Conservation (phyloP, 2,888 invertebrate species). For the Lutraria lutraria region DNA sequence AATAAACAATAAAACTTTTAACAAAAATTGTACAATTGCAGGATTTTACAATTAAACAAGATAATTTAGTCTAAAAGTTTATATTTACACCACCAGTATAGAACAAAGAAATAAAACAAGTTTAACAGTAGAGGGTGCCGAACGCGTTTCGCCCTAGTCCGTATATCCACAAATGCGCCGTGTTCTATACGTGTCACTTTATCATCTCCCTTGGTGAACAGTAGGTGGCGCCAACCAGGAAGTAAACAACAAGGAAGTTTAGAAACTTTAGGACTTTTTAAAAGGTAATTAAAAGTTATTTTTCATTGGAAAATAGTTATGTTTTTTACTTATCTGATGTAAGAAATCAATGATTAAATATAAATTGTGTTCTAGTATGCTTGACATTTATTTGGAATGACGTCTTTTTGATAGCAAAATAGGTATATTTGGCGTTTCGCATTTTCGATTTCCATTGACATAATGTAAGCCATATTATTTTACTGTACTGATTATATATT, state of each 20-base stretch:
- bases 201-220: constrained; percentile 8
- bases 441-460: not conserved
- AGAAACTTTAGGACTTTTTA: constrained; percentile 33
- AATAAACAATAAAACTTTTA: too few species aligned
- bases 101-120: too few species aligned
- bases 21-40: too few species aligned
- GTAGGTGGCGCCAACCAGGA: constrained; percentile 31
- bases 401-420: not conserved
- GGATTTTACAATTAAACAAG: too few species aligned
- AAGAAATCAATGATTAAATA: not conserved
- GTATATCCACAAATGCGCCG: too few species aligned
- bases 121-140: too few species aligned
- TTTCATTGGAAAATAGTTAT: not conserved
- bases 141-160: too few species aligned
- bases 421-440: not conserved
- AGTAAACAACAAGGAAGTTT: constrained; percentile 54
- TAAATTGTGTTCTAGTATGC: not conserved
- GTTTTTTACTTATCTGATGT: not conserved
- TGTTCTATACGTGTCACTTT: too few species aligned
- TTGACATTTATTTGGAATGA: not conserved
- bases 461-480: not conserved
- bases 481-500: not conserved
- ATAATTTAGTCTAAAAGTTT: too few species aligned
- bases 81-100: too few species aligned
- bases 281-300: not conserved